phyloP scores from a whole-genome alignment of 2,888 invertebrate species.

The Resseliella maxima region DNA sequence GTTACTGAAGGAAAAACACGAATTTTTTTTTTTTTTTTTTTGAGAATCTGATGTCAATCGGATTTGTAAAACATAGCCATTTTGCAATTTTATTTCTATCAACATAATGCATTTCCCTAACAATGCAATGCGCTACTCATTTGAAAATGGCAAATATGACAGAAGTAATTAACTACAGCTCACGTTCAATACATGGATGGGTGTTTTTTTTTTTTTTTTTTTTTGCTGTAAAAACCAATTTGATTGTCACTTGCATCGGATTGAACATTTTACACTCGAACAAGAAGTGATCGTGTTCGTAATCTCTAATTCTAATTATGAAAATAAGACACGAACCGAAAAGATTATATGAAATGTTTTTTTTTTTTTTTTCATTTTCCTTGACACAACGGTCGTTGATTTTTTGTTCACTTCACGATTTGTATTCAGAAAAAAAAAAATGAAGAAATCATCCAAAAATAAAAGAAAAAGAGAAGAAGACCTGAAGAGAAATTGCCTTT shows the following conservation, averaged over 20 bases:
- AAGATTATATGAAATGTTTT: background rate
- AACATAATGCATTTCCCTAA: background rate
- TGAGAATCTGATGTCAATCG: slow-evolving; percentile 55
- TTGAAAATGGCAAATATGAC: background rate
- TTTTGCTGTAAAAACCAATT: background rate
- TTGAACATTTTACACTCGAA: slow-evolving; percentile 27
- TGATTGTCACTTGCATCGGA: slow-evolving; percentile 24
- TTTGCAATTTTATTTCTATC: background rate
- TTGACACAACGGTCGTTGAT: background rate
- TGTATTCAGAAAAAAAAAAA: background rate
- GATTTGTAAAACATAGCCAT: slow-evolving; percentile 25
- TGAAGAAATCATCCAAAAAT: slow-evolving; percentile 23
- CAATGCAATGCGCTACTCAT: background rate
- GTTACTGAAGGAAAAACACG: slow-evolving; percentile 32
- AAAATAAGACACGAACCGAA: slow-evolving; percentile 9
- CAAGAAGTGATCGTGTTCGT: slow-evolving; percentile 39
- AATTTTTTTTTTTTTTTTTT: background rate
- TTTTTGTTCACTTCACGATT: background rate
- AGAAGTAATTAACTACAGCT: slow-evolving; percentile 54
- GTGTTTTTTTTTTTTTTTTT: background rate
- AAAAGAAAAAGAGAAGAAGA: background rate
- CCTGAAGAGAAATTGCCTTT: slow-evolving; percentile 9
- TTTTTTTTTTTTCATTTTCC: background rate
- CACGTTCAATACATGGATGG: background rate
- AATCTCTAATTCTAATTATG: slow-evolving; percentile 54